Conservation (phyloP, 1,140 invertebrate species). For the Saccostrea echinata region DNA sequence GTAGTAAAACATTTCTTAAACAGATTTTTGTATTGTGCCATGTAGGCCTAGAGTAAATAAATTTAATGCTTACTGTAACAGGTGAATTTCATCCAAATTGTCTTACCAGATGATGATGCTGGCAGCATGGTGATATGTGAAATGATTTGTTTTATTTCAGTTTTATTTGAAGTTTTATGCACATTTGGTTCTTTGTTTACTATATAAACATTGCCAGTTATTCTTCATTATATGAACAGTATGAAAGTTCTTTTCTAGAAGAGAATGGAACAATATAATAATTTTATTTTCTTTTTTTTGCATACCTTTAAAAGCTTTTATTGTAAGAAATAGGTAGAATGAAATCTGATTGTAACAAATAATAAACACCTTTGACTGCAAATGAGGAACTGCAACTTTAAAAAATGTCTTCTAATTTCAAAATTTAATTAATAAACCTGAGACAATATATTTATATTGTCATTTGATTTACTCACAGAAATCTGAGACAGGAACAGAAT, state of each 20-base stretch:
- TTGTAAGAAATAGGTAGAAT: no score
- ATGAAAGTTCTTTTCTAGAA: no score
- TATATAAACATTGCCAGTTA: no score
- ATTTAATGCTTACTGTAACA: background rate
- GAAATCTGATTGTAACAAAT: no score
- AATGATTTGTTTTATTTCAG: background rate
- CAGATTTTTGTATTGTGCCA: no score
- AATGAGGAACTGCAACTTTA: background rate
- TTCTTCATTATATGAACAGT: no score
- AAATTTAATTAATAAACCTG: background rate
- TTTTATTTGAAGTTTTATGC: background rate
- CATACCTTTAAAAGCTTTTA: no score
- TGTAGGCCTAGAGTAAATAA: background rate
- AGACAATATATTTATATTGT: background rate
- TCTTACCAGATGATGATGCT: background rate
- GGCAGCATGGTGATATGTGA: background rate
- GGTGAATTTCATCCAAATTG: conserved; percentile 9
- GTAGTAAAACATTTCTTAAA: no score
- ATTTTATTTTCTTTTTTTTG: no score
- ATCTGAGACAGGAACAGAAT: background rate
- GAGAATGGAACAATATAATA: no score
- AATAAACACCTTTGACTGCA: no score
- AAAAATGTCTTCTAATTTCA: background rate
- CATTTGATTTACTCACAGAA: conserved; percentile 34
- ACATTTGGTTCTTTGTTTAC: no score